These are phyloP conservation scores for Andricus curvator DNA, from an alignment of 2,888 invertebrate genomes.

Conservation along the genomic window DNA sequence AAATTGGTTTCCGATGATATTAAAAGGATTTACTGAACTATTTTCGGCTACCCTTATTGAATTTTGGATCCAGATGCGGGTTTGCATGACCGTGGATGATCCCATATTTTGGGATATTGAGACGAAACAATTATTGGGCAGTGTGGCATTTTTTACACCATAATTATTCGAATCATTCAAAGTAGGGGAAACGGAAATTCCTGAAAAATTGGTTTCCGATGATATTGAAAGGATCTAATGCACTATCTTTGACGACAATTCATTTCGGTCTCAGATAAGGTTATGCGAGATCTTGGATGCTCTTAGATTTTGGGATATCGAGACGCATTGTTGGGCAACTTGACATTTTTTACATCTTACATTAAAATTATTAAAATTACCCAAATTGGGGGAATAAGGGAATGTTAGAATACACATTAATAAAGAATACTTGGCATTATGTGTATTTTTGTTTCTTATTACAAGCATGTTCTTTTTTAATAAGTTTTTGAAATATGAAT, in stretches of 20 bases:
- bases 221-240: slow-evolving; percentile 3
- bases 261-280: background rate
- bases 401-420: too few species aligned
- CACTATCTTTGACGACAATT: background rate
- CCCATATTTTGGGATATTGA: slow-evolving; percentile 7
- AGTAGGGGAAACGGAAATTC: background rate
- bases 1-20: too few species aligned
- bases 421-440: too few species aligned
- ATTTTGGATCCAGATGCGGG: background rate
- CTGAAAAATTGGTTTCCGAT: background rate
- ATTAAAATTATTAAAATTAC: too few species aligned
- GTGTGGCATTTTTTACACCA: background rate
- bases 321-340: background rate
- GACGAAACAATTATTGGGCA: background rate
- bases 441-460: too few species aligned
- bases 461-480: too few species aligned
- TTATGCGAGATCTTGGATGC: background rate
- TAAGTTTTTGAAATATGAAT: background rate
- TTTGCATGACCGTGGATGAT: background rate
- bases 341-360: background rate
- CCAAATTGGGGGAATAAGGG: too few species aligned
- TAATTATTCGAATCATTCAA: too few species aligned
- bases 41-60: background rate
- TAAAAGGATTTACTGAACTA: background rate
- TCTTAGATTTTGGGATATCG: slow-evolving; percentile 2